phyloP scores from a whole-genome alignment of 53 echinoderm and acorn worm genomes.

The Patiria pectinifera region DNA sequence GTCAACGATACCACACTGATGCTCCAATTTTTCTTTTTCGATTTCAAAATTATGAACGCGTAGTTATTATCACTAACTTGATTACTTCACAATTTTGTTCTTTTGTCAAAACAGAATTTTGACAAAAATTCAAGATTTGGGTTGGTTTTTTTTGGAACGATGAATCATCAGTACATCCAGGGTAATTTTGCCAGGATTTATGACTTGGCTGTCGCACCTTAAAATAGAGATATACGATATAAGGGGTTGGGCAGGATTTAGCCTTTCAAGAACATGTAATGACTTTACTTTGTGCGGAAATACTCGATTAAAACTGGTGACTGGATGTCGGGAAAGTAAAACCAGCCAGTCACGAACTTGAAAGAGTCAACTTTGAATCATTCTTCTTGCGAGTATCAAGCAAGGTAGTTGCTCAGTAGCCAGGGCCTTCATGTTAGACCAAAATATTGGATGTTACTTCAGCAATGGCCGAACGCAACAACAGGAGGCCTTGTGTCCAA shows the following conservation, averaged over 20 bases:
- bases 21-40: not conserved
- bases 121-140: not conserved
- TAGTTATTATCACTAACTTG: no score
- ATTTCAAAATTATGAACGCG: not conserved
- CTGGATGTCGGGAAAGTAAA: not conserved
- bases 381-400: not conserved
- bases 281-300: constrained; percentile 48
- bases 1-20: not conserved
- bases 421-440: not conserved
- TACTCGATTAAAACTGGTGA: constrained; percentile 35
- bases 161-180: constrained; percentile 37
- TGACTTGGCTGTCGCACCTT: not conserved
- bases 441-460: not conserved
- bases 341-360: not conserved
- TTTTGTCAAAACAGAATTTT: not conserved
- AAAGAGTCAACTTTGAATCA: not conserved
- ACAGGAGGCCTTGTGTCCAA: not conserved
- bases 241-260: not conserved
- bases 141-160: not conserved
- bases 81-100: not conserved
- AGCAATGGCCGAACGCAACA: not conserved
- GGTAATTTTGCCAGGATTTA: not conserved
- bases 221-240: not conserved
- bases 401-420: no score
- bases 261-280: not conserved